These are phyloP conservation scores for Brotula barbata DNA, from an alignment of 2,797 vertebrate genomes.

Conservation along the genomic window DNA sequence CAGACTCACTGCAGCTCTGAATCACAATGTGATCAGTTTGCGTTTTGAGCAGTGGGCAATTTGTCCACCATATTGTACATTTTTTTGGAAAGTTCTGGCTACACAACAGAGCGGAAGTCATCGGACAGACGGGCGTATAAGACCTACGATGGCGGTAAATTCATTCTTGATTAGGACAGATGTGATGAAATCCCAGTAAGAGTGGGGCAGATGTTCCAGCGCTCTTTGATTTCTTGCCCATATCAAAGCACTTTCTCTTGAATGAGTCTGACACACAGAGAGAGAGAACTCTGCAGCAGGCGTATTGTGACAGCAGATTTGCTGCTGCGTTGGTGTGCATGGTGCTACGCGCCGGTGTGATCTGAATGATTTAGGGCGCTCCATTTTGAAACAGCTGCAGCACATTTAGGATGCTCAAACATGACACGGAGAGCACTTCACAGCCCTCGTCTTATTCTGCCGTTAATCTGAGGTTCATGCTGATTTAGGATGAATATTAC, in stretches of 20 bases:
- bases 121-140: conserved; percentile 4
- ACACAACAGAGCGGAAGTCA: background rate
- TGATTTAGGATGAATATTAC: conserved; percentile 38
- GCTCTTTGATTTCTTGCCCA: conserved; percentile 20
- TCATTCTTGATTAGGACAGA: background rate
- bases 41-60: no score
- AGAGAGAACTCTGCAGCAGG: conserved; percentile 20
- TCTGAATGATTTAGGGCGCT: conserved; percentile 57
- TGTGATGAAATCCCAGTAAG: background rate
- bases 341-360: conserved; percentile 11
- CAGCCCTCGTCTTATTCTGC: background rate
- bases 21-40: background rate
- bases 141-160: background rate
- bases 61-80: background rate
- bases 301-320: conserved; percentile 29
- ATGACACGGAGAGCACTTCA: conserved; percentile 19
- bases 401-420: conserved; percentile 32
- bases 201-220: conserved; percentile 32
- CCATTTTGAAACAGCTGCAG: conserved; percentile 50
- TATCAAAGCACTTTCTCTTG: conserved; percentile 20
- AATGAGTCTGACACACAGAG: background rate
- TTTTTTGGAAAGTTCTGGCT: background rate
- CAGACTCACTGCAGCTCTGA: background rate
- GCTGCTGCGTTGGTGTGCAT: conserved; percentile 9
- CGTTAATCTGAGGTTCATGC: conserved; percentile 51